Conservation (phyloP, 2,888 invertebrate genomes). For the Frankliniella intonsa region DNA sequence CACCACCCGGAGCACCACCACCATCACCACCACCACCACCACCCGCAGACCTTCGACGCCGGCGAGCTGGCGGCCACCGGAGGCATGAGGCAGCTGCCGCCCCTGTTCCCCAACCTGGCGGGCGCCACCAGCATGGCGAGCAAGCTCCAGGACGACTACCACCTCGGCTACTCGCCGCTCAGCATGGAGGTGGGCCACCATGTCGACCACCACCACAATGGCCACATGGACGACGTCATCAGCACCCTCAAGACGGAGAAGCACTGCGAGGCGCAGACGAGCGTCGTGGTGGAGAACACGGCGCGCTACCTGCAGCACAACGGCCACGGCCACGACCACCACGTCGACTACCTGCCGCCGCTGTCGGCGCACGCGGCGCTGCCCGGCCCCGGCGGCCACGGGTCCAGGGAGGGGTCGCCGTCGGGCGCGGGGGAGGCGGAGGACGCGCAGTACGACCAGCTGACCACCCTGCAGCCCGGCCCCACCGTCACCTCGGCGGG, state of each 20-base stretch:
- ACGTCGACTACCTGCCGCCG: constrained; percentile 13
- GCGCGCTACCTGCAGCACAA: constrained; percentile 13
- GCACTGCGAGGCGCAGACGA: background rate
- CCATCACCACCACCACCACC: background rate
- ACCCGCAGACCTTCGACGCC: background rate
- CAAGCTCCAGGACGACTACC: background rate
- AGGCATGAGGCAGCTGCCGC: constrained; percentile 10
- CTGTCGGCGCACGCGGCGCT: background rate
- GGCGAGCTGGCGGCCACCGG: background rate
- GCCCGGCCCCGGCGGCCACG: background rate
- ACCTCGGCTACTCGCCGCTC: background rate
- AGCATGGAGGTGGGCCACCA: background rate
- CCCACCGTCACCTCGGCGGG: background rate
- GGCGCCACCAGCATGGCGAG: background rate
- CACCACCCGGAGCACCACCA: background rate
- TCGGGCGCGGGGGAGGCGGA: background rate
- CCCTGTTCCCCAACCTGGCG: background rate
- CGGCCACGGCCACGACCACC: background rate
- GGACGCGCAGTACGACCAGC: constrained; percentile 20
- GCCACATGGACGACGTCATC: constrained; percentile 3
- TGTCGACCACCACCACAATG: background rate
- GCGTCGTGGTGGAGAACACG: constrained; percentile 19
- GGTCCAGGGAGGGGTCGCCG: constrained; percentile 1
- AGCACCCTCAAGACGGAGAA: background rate
- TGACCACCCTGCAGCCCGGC: constrained; percentile 9